Percentiles rank a stretch among this genome's conserved stretches.
Evolutionary conservation across 2,797 vertebrate species (phyloP).

Genomic region (Graptemys geographica): DNA sequence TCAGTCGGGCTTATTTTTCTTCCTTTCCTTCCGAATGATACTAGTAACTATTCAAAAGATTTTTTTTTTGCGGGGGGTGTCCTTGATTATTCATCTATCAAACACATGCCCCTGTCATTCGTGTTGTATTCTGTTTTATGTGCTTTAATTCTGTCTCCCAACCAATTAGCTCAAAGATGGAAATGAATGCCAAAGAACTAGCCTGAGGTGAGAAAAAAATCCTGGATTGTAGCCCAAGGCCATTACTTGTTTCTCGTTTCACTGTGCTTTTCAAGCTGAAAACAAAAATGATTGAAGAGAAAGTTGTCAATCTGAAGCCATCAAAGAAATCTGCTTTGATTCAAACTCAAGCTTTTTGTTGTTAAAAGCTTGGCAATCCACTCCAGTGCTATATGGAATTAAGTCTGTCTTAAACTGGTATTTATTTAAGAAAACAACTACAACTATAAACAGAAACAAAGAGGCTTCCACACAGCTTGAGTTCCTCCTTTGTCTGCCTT

Average conservation of each 20-base stretch:
- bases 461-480: neutral
- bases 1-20: neutral
- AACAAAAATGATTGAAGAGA: neutral
- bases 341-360: neutral
- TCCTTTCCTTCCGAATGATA: neutral
- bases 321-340: neutral
- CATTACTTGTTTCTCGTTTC: neutral
- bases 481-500: neutral
- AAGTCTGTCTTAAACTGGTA: neutral
- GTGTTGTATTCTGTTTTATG: neutral
- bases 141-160: neutral
- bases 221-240: neutral
- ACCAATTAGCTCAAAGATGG: neutral
- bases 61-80: neutral
- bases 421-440: neutral
- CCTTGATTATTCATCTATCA: neutral
- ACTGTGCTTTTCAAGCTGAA: neutral
- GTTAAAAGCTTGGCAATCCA: neutral
- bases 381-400: accelerated
- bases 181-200: neutral
- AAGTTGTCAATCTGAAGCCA: neutral
- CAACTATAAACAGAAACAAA: neutral
- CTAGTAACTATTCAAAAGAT: neutral
- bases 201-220: neutral
- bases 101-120: neutral